Percentiles rank a stretch among this genome's conserved stretches.
phyloP scores from a whole-genome alignment of 2,888 invertebrate species.

The Microplitis manilae region DNA sequence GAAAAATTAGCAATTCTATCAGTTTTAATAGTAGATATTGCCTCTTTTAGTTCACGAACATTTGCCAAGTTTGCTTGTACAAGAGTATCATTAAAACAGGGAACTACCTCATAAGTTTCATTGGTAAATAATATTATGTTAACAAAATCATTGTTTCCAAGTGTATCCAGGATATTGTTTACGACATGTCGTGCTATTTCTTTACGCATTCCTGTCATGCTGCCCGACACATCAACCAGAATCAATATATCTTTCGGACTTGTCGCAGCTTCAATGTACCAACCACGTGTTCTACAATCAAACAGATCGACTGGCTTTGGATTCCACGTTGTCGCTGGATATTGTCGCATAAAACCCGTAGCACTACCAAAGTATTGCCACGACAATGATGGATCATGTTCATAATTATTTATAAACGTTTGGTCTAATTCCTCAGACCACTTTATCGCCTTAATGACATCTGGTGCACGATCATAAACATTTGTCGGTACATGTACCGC shows the following conservation, averaged over 20 bases:
- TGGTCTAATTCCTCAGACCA: constrained; percentile 96
- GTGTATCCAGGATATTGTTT: constrained; percentile 92
- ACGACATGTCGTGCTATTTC: constrained; percentile 93
- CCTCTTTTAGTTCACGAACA: constrained; percentile 85
- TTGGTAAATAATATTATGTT: constrained; percentile 95
- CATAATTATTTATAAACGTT: constrained; percentile 89
- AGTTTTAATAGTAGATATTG: constrained; percentile 84
- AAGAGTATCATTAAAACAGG: constrained; percentile 90
- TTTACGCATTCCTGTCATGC: constrained; percentile 90
- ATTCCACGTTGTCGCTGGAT: constrained; percentile 90
- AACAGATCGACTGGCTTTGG: constrained; percentile 91
- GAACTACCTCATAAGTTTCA: constrained; percentile 82
- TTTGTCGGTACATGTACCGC: constrained; percentile 97
- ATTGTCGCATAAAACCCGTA: constrained; percentile 97
- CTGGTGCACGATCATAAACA: constrained; percentile 90
- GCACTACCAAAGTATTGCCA: constrained; percentile 99
- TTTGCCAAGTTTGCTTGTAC: constrained; percentile 93
- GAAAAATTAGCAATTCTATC: constrained; percentile 95
- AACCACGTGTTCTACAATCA: constrained; percentile 93
- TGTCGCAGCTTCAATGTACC: constrained; percentile 98
- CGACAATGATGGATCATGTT: constrained; percentile 79
- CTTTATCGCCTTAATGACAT: constrained; percentile 91
- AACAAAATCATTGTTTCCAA: constrained; percentile 98
- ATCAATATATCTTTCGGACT: constrained; percentile 96
- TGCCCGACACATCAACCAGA: constrained; percentile 90